A percentile compares a stretch with the other conserved stretches of the same genome.
phyloP scores from a whole-genome alignment of 2,888 invertebrate species.

The Ormyrus nitidulus region DNA sequence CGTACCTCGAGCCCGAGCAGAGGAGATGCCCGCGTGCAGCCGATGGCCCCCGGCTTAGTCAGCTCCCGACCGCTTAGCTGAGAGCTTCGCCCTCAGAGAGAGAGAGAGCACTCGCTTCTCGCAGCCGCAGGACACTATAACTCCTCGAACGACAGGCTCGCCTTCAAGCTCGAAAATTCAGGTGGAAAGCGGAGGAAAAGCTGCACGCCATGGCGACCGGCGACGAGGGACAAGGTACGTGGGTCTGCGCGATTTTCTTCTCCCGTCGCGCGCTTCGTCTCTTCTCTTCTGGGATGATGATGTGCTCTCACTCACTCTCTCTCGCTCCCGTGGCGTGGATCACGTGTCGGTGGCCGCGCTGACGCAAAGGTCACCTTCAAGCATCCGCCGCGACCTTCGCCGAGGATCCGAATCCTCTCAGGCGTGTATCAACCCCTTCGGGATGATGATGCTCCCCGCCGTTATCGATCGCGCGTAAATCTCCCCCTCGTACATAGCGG shows the following conservation, averaged over 20 bases:
- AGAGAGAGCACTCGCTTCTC: no score
- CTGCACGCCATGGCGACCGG: constrained; percentile 34
- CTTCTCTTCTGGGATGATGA: neutral
- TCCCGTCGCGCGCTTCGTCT: no score
- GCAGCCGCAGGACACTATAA: no score
- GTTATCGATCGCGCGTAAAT: neutral
- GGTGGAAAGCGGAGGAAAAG: neutral
- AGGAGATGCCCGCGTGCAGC: neutral
- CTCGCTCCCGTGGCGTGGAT: neutral
- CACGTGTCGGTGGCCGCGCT: neutral
- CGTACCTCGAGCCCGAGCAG: neutral
- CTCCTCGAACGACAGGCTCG: no score
- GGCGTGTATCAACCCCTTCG: neutral
- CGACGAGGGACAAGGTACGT: constrained; percentile 34
- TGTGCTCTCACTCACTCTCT: neutral
- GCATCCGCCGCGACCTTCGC: constrained; percentile 17
- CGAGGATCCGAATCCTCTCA: constrained; percentile 6
- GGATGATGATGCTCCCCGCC: neutral
- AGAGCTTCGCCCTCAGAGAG: neutral
- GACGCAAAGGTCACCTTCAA: constrained; percentile 32
- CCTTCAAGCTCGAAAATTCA: neutral
- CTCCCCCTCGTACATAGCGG: neutral
- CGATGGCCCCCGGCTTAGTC: constrained; percentile 28
- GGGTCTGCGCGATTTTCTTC: no score
- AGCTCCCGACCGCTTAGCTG: constrained; percentile 19